Conservation (phyloP, 2,113 vertebrate genomes). For the Canis aureus region DNA sequence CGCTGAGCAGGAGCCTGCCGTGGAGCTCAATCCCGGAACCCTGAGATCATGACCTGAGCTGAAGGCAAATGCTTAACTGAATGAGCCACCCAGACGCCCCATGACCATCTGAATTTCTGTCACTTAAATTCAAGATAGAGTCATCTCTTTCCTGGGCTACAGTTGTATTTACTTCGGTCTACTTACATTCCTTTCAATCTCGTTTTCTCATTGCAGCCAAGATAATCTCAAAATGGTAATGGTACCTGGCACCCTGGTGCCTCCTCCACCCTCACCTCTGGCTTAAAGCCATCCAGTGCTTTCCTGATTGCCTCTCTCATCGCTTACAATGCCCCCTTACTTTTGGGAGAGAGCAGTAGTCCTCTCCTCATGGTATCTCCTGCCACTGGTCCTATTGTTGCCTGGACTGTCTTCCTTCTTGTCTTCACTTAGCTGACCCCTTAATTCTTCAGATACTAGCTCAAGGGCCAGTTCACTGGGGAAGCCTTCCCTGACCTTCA, state of each 20-base stretch:
- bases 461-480: neutral
- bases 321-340: neutral
- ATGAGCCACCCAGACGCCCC: no score
- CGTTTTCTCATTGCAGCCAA: neutral
- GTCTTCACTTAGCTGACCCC: neutral
- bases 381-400: neutral
- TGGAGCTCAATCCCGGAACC: no score
- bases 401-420: neutral
- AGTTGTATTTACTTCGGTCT: neutral
- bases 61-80: no score
- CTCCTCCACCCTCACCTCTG: neutral
- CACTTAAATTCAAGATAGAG: neutral
- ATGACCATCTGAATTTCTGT: neutral
- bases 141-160: neutral
- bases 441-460: neutral
- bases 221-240: neutral
- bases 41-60: no score
- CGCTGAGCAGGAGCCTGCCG: no score
- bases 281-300: neutral
- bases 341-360: neutral
- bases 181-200: neutral
- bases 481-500: neutral
- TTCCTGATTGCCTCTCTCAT: neutral
- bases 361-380: neutral
- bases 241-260: no score